Base-by-base conservation (phyloP, 2,797 vertebrate genomes). In the Muraenolepis orangiensis region DNA sequence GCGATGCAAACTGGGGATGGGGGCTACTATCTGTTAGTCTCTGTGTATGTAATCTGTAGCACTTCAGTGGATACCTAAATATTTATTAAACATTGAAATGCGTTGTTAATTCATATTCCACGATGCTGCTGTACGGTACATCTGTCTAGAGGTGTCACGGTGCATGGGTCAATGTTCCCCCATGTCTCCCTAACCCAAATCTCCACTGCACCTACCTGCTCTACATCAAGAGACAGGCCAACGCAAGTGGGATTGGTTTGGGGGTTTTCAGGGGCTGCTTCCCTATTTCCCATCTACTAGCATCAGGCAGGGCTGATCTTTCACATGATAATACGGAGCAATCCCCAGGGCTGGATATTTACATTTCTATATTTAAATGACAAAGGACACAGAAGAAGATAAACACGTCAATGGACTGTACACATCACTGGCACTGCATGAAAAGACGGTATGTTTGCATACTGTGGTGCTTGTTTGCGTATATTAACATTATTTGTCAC, bases 21-120 rank as follows among this genome's bases (percentile, higher is more conserved):
- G 76, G 72, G 72, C 66, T 76, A 82, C 79, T 74, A 78, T 83
- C 79, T 38, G 26, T 66, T 66, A 26, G n/a, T 26, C 26, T 29
- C 61, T 29, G n/a, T 26, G 12, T 29, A 23, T 29, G n/a, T 26
- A 61, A 66, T 66, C n/a, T 29, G 61, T 1, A 16, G 18, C 42
- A 51, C 46, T 16, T 51, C 18, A 20, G 46, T 51, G 7, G 16
- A 51, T 51, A 51, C 16, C 18, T 51, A 51, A 20, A 51, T 51
- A 51, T 51, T 16, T 51, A 16, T 16, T 51, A 16, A 4, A 51
- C 20, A 20, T 51, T 51, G 46, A 51, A 51, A 51, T 51, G 0
- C 16, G 20, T 51, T 18, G 5, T n/a, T 51, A 51, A n/a, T 51
- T 51, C 4, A 51, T 46, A 46, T 51, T 51, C 46, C 46, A 51